Base-by-base conservation (phyloP, 2,888 invertebrate genomes). In the Lymantria dispar region DNA sequence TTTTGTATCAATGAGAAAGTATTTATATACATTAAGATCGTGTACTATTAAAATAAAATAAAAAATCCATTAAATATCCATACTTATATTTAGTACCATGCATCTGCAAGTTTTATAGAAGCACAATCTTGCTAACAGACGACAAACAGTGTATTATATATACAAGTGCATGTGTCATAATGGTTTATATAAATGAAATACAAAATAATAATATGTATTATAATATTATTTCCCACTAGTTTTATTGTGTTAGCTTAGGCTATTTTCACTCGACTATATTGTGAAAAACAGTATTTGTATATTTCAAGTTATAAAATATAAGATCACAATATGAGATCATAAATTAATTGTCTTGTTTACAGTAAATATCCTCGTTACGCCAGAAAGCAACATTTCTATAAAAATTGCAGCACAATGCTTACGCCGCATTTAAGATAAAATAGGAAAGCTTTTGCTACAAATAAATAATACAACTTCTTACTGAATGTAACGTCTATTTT, bases 1-100 rank as follows among this genome's bases (percentile, higher is more conserved):
- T 7, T 11, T 9, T 38, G n/a, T 38, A 38, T 38, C 1, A 8
- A n/a, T 7, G 12, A 1, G 38, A 38, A 38, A 22, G 7, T 38
- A 38, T n/a, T n/a, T n/a, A 38, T 12, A 38, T 7, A 38, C 5
- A 38, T 12, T 12, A 11, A 12, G n/a, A 46, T 33, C 55, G 31
- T 50, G 43, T 44, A 50, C 55, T 64, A 63, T 49, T 60, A 47
- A 54, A 64, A 64, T 56, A 62, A 68, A 68, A 68, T 64, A 68
- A 68, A n/a, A 68, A 68, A 68, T 60, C 58, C 68, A 69, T 58
- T 60, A 59, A 62, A 30, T 60, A 65, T 69, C 67, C 58, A 64
- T 56, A 62, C 57, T 64, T 68, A 66, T 68, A 68, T 68, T 68
- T 64, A 66, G 60, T 58, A 59, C 62, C 68, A 68, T 68, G 68